Conservation (phyloP, 2,113 vertebrate genomes). For the Ginglymostoma cirratum region DNA sequence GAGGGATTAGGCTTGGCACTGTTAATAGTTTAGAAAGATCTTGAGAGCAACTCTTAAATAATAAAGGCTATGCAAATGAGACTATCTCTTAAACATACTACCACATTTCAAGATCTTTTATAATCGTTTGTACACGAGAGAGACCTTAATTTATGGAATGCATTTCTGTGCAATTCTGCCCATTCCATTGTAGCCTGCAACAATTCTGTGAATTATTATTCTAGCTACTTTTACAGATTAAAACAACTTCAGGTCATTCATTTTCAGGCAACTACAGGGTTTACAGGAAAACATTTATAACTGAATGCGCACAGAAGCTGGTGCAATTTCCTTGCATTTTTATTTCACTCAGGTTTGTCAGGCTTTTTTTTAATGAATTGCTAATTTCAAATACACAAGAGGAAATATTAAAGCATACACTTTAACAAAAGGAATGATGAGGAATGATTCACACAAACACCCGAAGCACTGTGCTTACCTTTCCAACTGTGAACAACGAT, state of each 20-base stretch:
- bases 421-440: background rate
- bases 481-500: background rate
- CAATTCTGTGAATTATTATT: background rate
- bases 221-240: background rate
- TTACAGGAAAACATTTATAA: background rate
- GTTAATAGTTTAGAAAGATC: background rate
- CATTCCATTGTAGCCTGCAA: background rate
- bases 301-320: no score
- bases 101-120: background rate
- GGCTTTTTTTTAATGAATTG: background rate
- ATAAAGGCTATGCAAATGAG: background rate
- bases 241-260: background rate
- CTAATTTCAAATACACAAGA: no score
- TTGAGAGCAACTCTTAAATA: background rate
- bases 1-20: background rate
- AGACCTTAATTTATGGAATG: background rate
- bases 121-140: background rate
- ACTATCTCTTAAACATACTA: background rate
- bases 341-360: background rate
- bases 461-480: background rate
- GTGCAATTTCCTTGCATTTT: background rate
- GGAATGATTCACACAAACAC: background rate
- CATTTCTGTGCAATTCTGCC: no score
- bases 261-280: background rate
- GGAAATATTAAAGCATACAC: background rate